These are phyloP conservation scores for Erythrocebus patas DNA, from an alignment of 2,113 vertebrate species.

Conservation along the genomic window DNA sequence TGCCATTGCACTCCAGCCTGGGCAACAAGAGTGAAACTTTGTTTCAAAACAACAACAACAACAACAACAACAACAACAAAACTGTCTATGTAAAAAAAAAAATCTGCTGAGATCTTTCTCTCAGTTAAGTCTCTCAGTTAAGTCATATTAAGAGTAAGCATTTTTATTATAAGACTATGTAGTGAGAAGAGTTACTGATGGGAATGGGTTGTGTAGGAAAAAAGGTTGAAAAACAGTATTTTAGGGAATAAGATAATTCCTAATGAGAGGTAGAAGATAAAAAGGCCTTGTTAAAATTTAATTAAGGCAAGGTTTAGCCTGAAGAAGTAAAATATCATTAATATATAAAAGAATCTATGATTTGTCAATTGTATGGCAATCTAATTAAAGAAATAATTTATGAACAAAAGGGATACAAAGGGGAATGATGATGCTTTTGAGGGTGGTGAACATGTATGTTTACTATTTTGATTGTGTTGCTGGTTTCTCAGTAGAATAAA, in stretches of 20 bases:
- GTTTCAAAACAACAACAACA: too few relatives aligned
- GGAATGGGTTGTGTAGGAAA: not conserved
- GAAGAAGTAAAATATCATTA: not conserved
- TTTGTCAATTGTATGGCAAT: not conserved
- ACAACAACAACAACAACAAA: too few relatives aligned
- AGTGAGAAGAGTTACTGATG: not conserved
- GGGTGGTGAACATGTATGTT: not conserved
- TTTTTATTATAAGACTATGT: not conserved
- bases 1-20: too few relatives aligned
- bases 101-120: not conserved
- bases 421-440: not conserved
- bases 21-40: too few relatives aligned
- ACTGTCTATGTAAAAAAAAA: not conserved
- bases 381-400: not conserved
- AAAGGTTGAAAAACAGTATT: not conserved
- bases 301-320: not conserved
- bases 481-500: not conserved
- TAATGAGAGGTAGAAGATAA: not conserved
- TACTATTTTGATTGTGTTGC: not conserved
- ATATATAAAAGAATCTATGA: not conserved
- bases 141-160: not conserved
- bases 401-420: not conserved
- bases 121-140: not conserved
- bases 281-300: not conserved
- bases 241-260: not conserved